A percentile compares a stretch with the other conserved stretches of the same genome.
Evolutionary conservation across 2,888 invertebrate species (phyloP).

Genomic region (Tipula confusa): DNA sequence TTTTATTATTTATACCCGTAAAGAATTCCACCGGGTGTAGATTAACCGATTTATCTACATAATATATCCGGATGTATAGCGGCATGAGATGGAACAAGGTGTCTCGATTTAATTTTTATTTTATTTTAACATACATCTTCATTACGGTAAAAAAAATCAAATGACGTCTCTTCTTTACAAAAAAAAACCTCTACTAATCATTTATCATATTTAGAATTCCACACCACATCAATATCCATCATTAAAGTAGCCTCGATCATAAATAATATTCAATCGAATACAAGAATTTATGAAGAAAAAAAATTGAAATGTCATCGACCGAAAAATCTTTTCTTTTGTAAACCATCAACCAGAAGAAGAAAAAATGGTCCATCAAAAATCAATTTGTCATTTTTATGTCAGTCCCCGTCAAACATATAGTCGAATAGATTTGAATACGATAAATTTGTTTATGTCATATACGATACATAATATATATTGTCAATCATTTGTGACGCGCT

Average conservation of each 20-base stretch:
- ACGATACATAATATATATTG: background rate
- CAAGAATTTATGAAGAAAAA: background rate
- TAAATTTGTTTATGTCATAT: background rate
- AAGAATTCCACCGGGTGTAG: background rate
- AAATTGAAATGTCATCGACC: background rate
- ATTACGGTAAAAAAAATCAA: no score
- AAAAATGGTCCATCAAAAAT: background rate
- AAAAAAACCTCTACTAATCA: background rate
- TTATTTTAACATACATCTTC: no score
- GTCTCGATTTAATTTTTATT: background rate
- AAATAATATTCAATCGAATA: background rate
- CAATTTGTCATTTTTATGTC: slow-evolving; percentile 5
- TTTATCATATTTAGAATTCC: background rate
- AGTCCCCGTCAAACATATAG: background rate
- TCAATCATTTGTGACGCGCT: background rate
- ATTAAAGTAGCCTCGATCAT: background rate
- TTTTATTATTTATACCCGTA: background rate
- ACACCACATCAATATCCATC: background rate
- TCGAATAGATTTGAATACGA: background rate
- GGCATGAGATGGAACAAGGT: background rate
- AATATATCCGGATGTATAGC: background rate
- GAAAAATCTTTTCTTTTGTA: background rate
- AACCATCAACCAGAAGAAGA: background rate
- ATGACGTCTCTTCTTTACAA: background rate
- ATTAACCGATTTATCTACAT: background rate